Base-by-base conservation (phyloP, 2,888 invertebrate genomes). In the Limenitis camilla region DNA sequence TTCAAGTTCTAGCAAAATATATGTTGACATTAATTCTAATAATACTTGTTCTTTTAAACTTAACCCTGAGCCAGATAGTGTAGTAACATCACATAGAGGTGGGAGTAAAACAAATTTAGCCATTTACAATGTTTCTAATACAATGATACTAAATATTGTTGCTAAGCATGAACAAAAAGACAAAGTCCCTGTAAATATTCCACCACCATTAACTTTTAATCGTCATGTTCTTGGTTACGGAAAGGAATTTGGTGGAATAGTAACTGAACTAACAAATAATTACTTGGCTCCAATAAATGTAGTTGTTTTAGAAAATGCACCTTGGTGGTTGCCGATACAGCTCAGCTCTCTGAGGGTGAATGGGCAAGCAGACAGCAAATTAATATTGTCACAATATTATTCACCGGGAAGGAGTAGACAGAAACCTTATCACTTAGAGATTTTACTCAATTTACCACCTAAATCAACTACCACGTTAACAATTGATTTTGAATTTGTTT, bases 401-500 rank as follows among this genome's bases (percentile, higher is more conserved):
- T 81, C 81, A 29, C 98, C 98, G 7, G 97, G 97, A 0, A 91
- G 92, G 64, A 96, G 96, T 72, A 90, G 98, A 36, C 90, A 91
- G 66, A 90, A 92, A 49, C 94, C 97, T 0, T 95, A 97, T 72
- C 95, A 96, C 69, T 82, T 99, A 49, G 99, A 99, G 78, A 80
- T 96, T 28, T 90, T 94, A 1, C 81, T 98, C 40, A 90, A 89
- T 59, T 77, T 98, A 53, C 96, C 97, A 6, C 90, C 96, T 0
- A 90, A 91, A 60, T 94, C 96, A 0, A 91, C 92, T 5, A 94
- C 95, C 0, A 91, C 93, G 58, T 89, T 98, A 46, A 93, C 93
- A 6, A 91, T 97, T 60, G 94, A 97, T 70, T 96, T 98, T 83
- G 97, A 98, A 77, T 95, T 96, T 81, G 93, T 96, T n/a, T 96